A percentile compares a stretch with the other conserved stretches of the same genome.
Conservation (phyloP, 1,140 invertebrate genomes). For the Lordiphosa clarofinis region DNA sequence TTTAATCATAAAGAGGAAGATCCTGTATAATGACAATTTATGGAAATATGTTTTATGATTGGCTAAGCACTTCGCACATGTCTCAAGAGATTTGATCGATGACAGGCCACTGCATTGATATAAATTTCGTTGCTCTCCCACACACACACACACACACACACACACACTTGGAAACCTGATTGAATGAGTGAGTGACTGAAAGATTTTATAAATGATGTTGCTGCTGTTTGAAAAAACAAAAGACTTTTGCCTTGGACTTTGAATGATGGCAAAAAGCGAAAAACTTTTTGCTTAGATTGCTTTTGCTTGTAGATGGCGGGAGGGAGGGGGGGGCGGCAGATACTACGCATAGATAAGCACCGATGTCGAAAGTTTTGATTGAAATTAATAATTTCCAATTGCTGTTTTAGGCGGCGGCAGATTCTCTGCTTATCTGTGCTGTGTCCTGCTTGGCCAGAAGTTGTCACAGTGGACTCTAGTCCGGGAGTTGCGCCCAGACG, state of each 20-base stretch:
- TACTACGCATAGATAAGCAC: conserved; percentile 65
- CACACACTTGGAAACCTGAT: conserved; percentile 18
- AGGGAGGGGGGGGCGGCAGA: too few species aligned
- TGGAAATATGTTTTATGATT: too few species aligned
- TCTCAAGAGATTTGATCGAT: conserved; percentile 46
- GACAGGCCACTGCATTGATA: conserved; percentile 25
- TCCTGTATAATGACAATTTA: too few species aligned
- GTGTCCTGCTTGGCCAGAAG: conserved; percentile 22
- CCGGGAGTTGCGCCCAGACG: too few species aligned
- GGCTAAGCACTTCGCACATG: conserved; percentile 4
- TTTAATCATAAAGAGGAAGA: too few species aligned
- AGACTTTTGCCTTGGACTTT: conserved; percentile 18
- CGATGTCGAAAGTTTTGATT: conserved; percentile 67
- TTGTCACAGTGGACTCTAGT: conserved; percentile 23
- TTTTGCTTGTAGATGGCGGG: conserved; percentile 1
- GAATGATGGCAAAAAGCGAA: conserved; percentile 19
- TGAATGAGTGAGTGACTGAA: conserved; percentile 25
- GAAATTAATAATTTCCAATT: conserved; percentile 74
- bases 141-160: conserved; percentile 26
- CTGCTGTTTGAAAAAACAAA: conserved; percentile 30
- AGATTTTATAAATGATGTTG: conserved; percentile 61
- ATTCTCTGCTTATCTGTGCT: neutral
- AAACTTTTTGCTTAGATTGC: conserved; percentile 49
- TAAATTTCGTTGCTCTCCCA: conserved; percentile 17
- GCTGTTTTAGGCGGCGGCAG: conserved; percentile 42